Percentiles rank a stretch among this genome's conserved stretches.
These are phyloP conservation scores for Brachionus sp. DNA, from an alignment of 1,140 invertebrate species.

Conservation along the genomic window DNA sequence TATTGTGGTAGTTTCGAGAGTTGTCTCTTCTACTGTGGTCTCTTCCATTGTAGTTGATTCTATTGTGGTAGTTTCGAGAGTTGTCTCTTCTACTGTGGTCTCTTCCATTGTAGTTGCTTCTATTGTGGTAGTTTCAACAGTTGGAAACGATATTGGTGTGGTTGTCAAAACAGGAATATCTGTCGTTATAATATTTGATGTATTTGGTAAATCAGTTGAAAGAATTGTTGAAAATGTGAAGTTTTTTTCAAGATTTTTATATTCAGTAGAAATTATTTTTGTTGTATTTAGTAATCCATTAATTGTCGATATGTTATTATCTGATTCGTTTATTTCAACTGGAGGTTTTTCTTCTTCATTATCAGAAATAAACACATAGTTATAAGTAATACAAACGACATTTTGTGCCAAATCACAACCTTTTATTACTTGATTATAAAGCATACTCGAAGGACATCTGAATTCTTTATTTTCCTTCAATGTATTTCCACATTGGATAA, in stretches of 20 bases:
- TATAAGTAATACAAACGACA: slow-evolving; percentile 18
- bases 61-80: neutral
- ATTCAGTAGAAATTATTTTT: neutral
- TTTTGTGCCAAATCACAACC: slow-evolving; percentile 22
- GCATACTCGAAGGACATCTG: neutral
- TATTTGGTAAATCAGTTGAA: neutral
- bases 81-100: neutral
- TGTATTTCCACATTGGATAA: slow-evolving; percentile 25
- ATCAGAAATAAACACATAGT: slow-evolving; percentile 23
- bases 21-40: neutral
- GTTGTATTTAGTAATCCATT: neutral
- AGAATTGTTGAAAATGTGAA: neutral
- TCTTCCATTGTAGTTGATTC: neutral
- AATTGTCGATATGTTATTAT: neutral
- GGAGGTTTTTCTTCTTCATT: neutral
- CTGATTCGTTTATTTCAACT: neutral
- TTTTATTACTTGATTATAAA: slow-evolving; percentile 16
- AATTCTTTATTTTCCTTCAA: slow-evolving; percentile 7
- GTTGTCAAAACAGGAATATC: too few relatives aligned
- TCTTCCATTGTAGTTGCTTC: too few relatives aligned
- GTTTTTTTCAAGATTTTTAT: neutral
- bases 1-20: neutral
- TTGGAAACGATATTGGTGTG: too few relatives aligned
- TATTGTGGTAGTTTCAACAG: too few relatives aligned
- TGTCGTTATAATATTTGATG: neutral